Evolutionary conservation across 2,113 vertebrate species (phyloP), one percentile per base, ranked within the genome.

Genomic region (Rallus limicola): DNA sequence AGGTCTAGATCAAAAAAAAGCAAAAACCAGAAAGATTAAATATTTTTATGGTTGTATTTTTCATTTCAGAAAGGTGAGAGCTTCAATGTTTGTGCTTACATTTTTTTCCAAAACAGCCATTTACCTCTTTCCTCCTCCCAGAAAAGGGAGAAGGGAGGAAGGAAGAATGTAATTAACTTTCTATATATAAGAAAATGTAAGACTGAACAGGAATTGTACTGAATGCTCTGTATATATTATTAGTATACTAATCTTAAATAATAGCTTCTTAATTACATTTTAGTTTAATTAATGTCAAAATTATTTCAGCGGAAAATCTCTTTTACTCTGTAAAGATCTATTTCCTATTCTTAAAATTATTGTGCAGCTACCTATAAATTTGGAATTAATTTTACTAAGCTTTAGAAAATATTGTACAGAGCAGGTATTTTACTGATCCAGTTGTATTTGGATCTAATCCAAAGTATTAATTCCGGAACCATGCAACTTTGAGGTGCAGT

Each of bases 91-190:
- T 5, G 64, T 31, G 12, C 0, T 13, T 52, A 26, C 14, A 15
- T 26, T 52, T 53, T 53, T 53, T 53, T 53, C 24, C 9, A 7
- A 81, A 67, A 50, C 14, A 59, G 0, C 4, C 48, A 53, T 3
- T 74, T 42, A n/a, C 3, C 1, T 58, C 50, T 40, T 53, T 70
- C 15, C 11, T 26, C 12, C 9, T 1, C 1, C 7, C 18, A 19
- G 42, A 20, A 9, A 31, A 38, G 3, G 0, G 2, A 3, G 12
- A 7, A 9, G 15, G 6, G 5, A 34, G 0, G 23, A 42, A 67
- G 10, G 18, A 85, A 88, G 10, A 63, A 34, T 11, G 26, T 8
- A 8, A 4, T 48, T 65, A 70, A 38, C 2, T 55, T 86, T 68
- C 8, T 65, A 16, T 10, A 38, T 8, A 58, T n/a, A 70, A 65